These are phyloP conservation scores for Periparus ater DNA, from an alignment of 2,797 vertebrate genomes.

Conservation along the genomic window DNA sequence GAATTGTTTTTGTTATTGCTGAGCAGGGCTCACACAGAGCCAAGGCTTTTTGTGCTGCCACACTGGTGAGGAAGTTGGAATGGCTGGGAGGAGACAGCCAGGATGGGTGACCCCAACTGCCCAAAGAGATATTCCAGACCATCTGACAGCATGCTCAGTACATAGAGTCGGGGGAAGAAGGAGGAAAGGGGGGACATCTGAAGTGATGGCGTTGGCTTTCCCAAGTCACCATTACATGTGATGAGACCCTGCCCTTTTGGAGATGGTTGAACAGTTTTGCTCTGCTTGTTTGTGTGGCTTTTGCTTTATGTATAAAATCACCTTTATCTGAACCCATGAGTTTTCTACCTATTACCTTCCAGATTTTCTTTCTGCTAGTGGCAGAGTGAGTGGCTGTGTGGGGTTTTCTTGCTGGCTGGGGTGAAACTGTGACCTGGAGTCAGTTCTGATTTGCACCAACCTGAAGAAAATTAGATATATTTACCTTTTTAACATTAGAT, in stretches of 20 bases:
- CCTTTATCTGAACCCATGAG: neutral
- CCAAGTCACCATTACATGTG: neutral
- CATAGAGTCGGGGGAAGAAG: neutral
- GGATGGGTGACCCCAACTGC: neutral
- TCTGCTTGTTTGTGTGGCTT: neutral
- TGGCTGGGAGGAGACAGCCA: neutral
- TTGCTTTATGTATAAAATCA: neutral
- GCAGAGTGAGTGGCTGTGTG: neutral
- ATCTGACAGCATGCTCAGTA: accelerated
- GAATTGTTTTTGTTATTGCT: neutral
- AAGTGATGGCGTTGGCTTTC: neutral
- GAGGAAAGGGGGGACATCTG: neutral
- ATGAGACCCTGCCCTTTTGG: neutral
- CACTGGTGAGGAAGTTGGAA: too few species aligned
- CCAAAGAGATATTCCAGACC: neutral
- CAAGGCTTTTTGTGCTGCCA: neutral
- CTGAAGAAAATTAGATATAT: neutral
- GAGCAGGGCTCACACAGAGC: neutral
- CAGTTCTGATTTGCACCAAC: neutral
- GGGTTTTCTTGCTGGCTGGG: neutral
- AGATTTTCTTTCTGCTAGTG: neutral
- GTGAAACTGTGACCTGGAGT: neutral
- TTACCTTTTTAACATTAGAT: neutral
- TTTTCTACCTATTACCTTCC: neutral
- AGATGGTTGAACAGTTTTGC: neutral